These are phyloP conservation scores for Andinoacara biseriatus DNA, from an alignment of 2,113 vertebrate genomes.

Conservation along the genomic window DNA sequence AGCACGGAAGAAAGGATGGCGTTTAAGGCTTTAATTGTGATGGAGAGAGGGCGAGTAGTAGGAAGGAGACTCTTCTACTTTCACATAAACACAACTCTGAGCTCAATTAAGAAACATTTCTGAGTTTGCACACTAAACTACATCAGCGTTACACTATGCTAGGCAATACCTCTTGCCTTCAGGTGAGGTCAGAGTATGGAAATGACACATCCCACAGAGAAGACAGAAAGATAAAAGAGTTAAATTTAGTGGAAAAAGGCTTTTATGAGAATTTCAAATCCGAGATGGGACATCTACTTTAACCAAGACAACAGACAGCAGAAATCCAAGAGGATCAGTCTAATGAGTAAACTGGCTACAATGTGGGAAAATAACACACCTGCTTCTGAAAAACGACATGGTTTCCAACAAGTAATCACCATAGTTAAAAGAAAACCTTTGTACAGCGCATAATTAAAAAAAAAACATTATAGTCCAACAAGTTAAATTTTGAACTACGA, in stretches of 20 bases:
- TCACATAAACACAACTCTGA: slow-evolving; percentile 19
- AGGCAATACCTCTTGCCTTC: slow-evolving; percentile 68
- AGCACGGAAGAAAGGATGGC: not conserved
- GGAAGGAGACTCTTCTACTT: slow-evolving; percentile 33
- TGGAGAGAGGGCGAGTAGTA: not conserved
- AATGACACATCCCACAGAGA: slow-evolving; percentile 30
- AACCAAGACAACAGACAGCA: slow-evolving; percentile 10
- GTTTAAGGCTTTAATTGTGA: not conserved
- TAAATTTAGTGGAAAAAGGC: not conserved
- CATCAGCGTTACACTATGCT: not conserved
- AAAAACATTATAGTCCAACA: not conserved
- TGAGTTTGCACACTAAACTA: slow-evolving; percentile 30
- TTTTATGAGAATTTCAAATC: slow-evolving; percentile 2
- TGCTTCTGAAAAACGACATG: not conserved
- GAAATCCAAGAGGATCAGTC: slow-evolving; percentile 29
- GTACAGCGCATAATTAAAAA: not conserved
- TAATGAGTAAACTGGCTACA: not conserved
- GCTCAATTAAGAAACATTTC: slow-evolving; percentile 7
- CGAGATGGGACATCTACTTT: not conserved
- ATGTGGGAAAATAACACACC: not conserved
- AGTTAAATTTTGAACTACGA: not conserved
- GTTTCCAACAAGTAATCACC: not conserved
- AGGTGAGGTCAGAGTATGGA: slow-evolving; percentile 49
- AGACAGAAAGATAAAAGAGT: slow-evolving; percentile 38
- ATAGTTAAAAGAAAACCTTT: not conserved